Evolutionary conservation across 2,888 invertebrate species (phyloP).

Genomic region (Ischnus inquisitorius): DNA sequence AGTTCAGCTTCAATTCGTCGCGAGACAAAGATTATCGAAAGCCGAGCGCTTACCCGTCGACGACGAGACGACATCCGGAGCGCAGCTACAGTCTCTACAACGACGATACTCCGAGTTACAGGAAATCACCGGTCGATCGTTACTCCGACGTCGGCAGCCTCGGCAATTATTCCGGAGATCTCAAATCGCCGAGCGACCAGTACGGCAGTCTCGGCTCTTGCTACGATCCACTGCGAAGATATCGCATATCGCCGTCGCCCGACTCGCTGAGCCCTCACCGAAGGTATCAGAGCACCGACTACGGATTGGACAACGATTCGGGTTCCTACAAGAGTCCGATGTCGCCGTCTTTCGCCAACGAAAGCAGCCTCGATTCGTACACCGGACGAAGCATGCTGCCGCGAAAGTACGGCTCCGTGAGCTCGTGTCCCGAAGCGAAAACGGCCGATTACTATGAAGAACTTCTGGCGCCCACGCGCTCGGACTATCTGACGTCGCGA

Average conservation of each 20-base stretch:
- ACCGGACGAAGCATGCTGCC: constrained; percentile 73
- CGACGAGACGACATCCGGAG: constrained; percentile 73
- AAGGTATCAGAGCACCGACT: constrained; percentile 79
- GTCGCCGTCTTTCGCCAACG: constrained; percentile 68
- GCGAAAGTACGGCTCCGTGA: constrained; percentile 78
- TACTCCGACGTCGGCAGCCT: constrained; percentile 74
- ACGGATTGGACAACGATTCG: constrained; percentile 75
- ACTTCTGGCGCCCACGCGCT: constrained; percentile 78
- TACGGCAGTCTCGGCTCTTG: constrained; percentile 70
- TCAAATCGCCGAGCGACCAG: constrained; percentile 76
- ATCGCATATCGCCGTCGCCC: constrained; percentile 78
- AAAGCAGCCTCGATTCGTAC: constrained; percentile 70
- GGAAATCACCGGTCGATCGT: constrained; percentile 78
- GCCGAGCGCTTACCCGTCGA: constrained; percentile 54
- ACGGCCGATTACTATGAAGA: constrained; percentile 83
- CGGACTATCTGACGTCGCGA: constrained; percentile 77
- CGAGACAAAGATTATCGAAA: constrained; percentile 73
- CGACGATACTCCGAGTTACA: constrained; percentile 72
- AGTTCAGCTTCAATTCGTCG: constrained; percentile 83
- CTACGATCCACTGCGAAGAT: constrained; percentile 80
- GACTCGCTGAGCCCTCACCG: constrained; percentile 72
- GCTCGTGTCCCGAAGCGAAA: constrained; percentile 77
- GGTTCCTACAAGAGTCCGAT: constrained; percentile 72
- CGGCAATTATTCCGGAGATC: constrained; percentile 69
- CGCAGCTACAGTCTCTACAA: constrained; percentile 77